Percentiles rank a stretch among this genome's conserved stretches.
Evolutionary conservation across 2,797 vertebrate species (phyloP).

Genomic region (Nannoperca australis): DNA sequence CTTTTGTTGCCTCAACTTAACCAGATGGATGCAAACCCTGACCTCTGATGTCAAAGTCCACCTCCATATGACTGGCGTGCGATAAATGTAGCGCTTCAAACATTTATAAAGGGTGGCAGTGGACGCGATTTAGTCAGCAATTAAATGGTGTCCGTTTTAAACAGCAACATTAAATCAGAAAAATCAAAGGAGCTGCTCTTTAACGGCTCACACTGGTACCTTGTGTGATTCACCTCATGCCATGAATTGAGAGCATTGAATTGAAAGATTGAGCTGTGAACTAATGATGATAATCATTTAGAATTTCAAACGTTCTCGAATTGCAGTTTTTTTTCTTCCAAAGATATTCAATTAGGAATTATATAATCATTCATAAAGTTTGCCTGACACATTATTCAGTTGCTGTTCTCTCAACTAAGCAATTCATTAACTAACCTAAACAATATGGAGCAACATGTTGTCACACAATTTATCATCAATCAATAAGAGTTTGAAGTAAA

Average conservation of each 20-base stretch:
- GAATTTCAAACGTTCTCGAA: not conserved
- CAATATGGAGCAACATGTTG: not conserved
- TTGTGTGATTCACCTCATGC: not conserved
- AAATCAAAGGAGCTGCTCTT: not conserved
- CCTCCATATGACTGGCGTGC: not conserved
- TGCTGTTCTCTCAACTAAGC: no score
- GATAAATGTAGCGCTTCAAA: not conserved
- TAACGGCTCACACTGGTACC: not conserved
- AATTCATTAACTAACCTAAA: not conserved
- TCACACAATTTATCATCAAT: not conserved
- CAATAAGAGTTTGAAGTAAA: not conserved
- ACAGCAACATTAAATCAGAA: not conserved
- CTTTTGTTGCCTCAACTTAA: not conserved
- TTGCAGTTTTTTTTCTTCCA: not conserved
- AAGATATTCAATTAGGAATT: not conserved
- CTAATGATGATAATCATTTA: not conserved
- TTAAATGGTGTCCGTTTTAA: not conserved
- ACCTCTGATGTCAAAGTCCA: not conserved
- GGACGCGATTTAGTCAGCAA: not conserved
- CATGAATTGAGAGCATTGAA: not conserved
- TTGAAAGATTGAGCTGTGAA: no score
- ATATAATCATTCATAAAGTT: not conserved
- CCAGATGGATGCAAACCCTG: not conserved
- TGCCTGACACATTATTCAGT: not conserved
- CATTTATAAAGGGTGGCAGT: not conserved